Base-by-base conservation (phyloP, 2,888 invertebrate species). In the Pollenia labialis region DNA sequence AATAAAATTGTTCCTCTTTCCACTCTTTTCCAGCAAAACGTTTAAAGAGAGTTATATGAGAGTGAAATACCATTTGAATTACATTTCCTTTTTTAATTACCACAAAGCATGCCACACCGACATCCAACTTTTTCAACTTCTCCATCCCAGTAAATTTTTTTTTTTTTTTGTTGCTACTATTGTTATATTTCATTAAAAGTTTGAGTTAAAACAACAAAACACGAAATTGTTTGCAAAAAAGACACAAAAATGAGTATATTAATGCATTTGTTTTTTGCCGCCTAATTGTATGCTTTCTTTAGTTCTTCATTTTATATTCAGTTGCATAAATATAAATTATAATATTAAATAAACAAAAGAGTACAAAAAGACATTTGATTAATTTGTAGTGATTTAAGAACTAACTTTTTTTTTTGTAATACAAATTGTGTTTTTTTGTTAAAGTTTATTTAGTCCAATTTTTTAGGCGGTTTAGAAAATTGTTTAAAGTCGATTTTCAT, bases 31-130 rank as follows among this genome's bases (percentile, higher is more conserved):
- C n/a, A n/a, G 16, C 2, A 12, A 18, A 52, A 68, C 50, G 32
- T 46, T 42, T n/a, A 12, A n/a, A 42, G 46, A 66, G 80, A 32
- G 32, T 32, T 32, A 32, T 32, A 71, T 16, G 74, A 74, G 77
- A 46, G 66, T 58, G 18, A 76, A 81, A 58, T 81, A 71, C 80
- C 83, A 86, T 80, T 86, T 83, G 72, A 71, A 80, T 86, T 86
- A 82, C 72, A 74, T 86, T 87, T 87, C 76, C 76, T 60, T 72
- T 83, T 83, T 83, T 83, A 87, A 87, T 83, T 87, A 81, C 80
- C 83, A 87, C 48, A 23, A 81, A 66, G 42, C 83, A 83, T 87
- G 76, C 71, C 71, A 79, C 50, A 74, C 48, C 56, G 54, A 46
- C 81, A 62, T 69, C 16, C 12, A 52, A 7, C 16, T n/a, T n/a